Evolutionary conservation across 1,140 invertebrate species (phyloP).

Genomic region (Sitobion miscanthi): DNA sequence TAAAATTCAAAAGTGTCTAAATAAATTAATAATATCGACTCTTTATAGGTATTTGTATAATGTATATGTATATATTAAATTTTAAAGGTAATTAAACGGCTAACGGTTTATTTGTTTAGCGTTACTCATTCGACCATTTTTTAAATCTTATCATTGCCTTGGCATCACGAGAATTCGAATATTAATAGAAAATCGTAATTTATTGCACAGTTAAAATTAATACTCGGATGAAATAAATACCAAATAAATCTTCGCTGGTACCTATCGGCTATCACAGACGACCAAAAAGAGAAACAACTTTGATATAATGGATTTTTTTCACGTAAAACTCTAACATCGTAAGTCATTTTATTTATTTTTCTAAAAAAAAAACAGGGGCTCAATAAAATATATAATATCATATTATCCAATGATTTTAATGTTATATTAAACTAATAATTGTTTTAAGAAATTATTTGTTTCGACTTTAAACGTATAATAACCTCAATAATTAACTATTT

Average conservation of each 20-base stretch:
- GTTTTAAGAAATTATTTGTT: not conserved
- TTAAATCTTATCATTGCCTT: not conserved
- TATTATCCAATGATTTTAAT: not conserved
- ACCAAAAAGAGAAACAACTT: not conserved
- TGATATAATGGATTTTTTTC: not conserved
- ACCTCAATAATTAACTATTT: not conserved
- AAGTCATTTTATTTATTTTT: not conserved
- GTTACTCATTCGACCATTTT: not conserved
- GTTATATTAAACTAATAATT: not conserved
- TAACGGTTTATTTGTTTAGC: not conserved
- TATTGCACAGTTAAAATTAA: not conserved
- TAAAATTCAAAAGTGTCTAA: not conserved
- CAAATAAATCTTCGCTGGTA: not conserved
- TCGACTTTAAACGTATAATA: not conserved
- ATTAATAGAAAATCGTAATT: conserved; percentile 4
- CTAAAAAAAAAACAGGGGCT: not conserved
- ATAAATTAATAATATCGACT: not conserved
- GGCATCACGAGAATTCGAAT: not conserved
- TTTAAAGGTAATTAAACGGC: not conserved
- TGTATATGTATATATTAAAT: not conserved
- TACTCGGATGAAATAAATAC: not conserved
- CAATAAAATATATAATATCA: not conserved
- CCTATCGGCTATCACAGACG: not conserved
- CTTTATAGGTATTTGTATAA: not conserved
- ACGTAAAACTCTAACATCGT: not conserved